These are phyloP conservation scores for Lontra canadensis DNA, from an alignment of 2,113 vertebrate genomes.

Conservation along the genomic window DNA sequence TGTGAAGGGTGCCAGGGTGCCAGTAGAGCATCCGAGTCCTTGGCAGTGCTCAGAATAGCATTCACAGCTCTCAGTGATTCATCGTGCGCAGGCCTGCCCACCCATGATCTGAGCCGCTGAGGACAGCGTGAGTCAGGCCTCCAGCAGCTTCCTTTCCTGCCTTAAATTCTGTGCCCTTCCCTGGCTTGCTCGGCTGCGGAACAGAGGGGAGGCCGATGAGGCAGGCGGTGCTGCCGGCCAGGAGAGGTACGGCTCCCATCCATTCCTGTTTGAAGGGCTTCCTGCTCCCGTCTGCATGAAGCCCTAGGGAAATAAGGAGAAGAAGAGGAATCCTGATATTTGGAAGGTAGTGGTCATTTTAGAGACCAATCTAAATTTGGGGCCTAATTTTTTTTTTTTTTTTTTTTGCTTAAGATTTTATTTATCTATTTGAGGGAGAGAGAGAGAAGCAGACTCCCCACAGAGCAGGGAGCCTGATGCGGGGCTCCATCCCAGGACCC, in stretches of 20 bases:
- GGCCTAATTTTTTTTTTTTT: background rate
- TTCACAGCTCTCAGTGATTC: constrained; percentile 36
- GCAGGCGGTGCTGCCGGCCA: accelerated
- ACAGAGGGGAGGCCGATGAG: background rate
- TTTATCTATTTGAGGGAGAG: too few species aligned
- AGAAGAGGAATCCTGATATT: background rate
- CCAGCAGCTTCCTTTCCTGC: background rate
- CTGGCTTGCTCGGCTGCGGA: background rate
- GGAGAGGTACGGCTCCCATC: background rate
- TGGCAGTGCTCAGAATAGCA: constrained; percentile 59
- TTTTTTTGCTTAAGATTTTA: too few species aligned
- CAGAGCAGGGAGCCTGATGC: too few species aligned
- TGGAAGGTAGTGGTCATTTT: background rate
- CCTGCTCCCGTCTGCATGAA: background rate
- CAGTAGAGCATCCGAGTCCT: constrained; percentile 48
- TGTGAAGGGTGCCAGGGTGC: constrained; percentile 9
- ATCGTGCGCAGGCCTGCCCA: background rate
- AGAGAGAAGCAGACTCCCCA: too few species aligned
- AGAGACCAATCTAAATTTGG: background rate
- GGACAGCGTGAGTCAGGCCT: constrained; percentile 47
- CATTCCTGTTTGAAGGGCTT: background rate
- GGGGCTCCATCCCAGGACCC: too few species aligned
- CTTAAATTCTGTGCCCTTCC: background rate
- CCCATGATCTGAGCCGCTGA: background rate
- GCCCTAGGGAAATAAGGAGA: background rate